Conservation (phyloP, 2,113 vertebrate genomes). For the Lophotis ruficrista region DNA sequence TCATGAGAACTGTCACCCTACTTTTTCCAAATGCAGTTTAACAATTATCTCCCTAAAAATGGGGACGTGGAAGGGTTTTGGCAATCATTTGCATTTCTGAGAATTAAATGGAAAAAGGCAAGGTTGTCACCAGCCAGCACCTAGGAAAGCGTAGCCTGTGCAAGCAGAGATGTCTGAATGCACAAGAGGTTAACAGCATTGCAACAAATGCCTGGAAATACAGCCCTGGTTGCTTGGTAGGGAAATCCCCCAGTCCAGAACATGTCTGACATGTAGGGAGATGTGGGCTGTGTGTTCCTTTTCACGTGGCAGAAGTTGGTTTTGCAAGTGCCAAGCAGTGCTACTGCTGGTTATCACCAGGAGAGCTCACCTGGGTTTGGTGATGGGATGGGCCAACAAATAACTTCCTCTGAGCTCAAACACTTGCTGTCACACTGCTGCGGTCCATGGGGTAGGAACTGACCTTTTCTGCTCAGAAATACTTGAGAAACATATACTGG, state of each 20-base stretch:
- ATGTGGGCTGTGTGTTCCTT: background rate
- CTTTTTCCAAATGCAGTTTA: background rate
- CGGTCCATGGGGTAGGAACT: background rate
- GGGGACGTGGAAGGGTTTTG: rapidly evolving
- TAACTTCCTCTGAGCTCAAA: background rate
- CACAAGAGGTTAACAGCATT: background rate
- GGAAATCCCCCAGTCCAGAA: background rate
- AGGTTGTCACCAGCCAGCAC: background rate
- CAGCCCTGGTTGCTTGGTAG: background rate
- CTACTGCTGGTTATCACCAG: background rate
- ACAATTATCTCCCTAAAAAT: background rate
- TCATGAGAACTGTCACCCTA: background rate
- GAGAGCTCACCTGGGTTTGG: background rate
- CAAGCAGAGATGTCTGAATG: background rate
- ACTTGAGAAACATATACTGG: background rate
- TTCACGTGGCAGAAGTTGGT: background rate
- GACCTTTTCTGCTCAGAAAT: background rate
- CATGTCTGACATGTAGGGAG: background rate
- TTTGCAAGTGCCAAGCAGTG: background rate
- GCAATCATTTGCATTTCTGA: background rate
- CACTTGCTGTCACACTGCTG: background rate
- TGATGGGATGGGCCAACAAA: background rate
- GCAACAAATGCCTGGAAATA: background rate
- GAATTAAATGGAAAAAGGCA: background rate
- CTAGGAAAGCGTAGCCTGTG: background rate